Base-by-base conservation (phyloP, 2,797 vertebrate genomes). In the Odontamblyopus rebecca region DNA sequence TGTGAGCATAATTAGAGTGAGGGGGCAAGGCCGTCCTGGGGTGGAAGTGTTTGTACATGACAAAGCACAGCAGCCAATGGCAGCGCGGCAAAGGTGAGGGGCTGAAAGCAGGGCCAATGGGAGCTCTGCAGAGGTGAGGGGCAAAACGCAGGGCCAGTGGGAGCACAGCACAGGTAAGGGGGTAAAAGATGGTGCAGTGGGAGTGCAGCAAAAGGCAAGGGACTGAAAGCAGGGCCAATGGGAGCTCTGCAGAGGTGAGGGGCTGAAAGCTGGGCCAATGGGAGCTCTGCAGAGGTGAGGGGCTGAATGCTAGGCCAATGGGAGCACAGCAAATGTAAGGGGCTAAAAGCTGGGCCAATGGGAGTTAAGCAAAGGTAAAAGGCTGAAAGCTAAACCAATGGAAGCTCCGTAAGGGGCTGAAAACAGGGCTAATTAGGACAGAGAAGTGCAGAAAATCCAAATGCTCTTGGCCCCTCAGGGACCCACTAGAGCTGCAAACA, bases 1-100 rank as follows among this genome's bases (percentile, higher is more conserved):
- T 90, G 87, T 73, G 86, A 80, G 86, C 90, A 89, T 91, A 93
- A 90, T 94, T 92, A 94, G 88, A 89, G 88, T 80, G 80, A 88
- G 89, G 89, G 91, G 86, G 85, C 81, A 83, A 80, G 90, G 90
- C 78, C 93, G 89, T 89, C 86, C 84, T 61, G 61, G 85, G 85
- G 84, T 87, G 91, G 88, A 92, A 86, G 85, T 86, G 66, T 88
- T 92, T 87, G 88, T 82, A 72, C 89, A 92, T 90, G 88, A 89
- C 82, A 90, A 84, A 81, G 87, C 88, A 84, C 29, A 64, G 68
- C 80, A 93, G 85, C 87, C 85, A 89, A 84, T 88, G 83, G 89
- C 75, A 82, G 81, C 79, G 80, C 53, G 75, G 77, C 82, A 89
- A 88, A 91, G 85, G 89, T 89, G 93, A 87, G 82, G 83, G 81